A percentile compares a stretch with the other conserved stretches of the same genome.
phyloP scores from a whole-genome alignment of 2,797 vertebrate genomes.

The Allobates femoralis region DNA sequence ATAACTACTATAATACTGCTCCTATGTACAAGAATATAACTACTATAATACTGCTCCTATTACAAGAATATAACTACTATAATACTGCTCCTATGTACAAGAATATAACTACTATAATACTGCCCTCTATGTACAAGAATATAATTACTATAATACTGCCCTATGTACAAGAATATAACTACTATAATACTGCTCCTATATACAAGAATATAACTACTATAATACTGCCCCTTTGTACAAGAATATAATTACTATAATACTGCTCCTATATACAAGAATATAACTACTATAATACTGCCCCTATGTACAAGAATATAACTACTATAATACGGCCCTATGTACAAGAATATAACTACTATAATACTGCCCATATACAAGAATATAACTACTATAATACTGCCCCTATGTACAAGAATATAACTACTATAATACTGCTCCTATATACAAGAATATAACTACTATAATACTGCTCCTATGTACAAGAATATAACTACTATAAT shows the following conservation, averaged over 20 bases:
- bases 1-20: constrained; percentile 18
- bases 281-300: too few relatives aligned
- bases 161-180: neutral
- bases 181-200: neutral
- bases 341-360: too few relatives aligned
- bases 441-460: neutral
- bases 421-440: constrained; percentile 2
- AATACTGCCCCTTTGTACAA: too few relatives aligned
- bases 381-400: too few relatives aligned
- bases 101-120: constrained; percentile 6
- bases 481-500: constrained; percentile 8
- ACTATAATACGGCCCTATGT: too few relatives aligned
- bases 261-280: too few relatives aligned
- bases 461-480: constrained; percentile 4
- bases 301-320: too few relatives aligned
- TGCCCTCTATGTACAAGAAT: too few relatives aligned
- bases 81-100: neutral
- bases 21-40: constrained; percentile 6
- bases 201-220: constrained; percentile 11
- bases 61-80: constrained; percentile 4
- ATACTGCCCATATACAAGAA: too few relatives aligned
- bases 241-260: too few relatives aligned
- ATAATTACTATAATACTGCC: neutral
- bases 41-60: constrained; percentile 3
- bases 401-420: too few relatives aligned